Percentiles rank a stretch among this genome's conserved stretches.
These are phyloP conservation scores for Melitaea cinxia DNA, from an alignment of 1,140 invertebrate genomes.

Conservation along the genomic window DNA sequence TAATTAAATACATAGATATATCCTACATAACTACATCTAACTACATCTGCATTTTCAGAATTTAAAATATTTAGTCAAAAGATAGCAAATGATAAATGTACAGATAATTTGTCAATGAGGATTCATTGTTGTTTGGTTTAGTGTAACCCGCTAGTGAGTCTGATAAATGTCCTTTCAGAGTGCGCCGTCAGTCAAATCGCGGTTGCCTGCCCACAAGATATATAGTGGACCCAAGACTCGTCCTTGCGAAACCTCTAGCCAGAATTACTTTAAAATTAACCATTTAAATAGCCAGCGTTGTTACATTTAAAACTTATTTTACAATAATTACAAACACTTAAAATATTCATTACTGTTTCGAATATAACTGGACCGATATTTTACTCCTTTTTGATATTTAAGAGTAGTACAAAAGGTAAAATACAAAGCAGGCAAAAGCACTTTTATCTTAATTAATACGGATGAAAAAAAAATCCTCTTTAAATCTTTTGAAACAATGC, in stretches of 20 bases:
- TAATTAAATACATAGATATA: too few species aligned
- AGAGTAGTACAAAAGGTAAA: too few species aligned
- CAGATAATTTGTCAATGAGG: conserved; percentile 80
- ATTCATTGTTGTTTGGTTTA: conserved; percentile 81
- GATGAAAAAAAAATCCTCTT: too few species aligned
- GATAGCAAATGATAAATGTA: conserved; percentile 67
- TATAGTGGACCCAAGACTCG: conserved; percentile 74
- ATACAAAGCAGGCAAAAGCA: too few species aligned
- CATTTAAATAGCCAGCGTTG: conserved; percentile 4
- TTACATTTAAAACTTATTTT: neutral
- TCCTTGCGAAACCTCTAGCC: conserved; percentile 60
- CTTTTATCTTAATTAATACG: too few species aligned
- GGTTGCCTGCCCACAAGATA: conserved; percentile 78
- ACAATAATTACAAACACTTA: neutral
- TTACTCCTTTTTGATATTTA: too few species aligned
- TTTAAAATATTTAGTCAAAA: conserved; percentile 32
- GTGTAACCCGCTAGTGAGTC: conserved; percentile 77
- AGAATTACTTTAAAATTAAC: conserved; percentile 46
- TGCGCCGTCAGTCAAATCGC: conserved; percentile 77
- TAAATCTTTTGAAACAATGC: too few species aligned
- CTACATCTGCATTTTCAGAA: neutral
- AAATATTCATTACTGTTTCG: neutral
- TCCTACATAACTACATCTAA: neutral
- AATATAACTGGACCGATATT: too few species aligned
- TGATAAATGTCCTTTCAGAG: conserved; percentile 80